Evolutionary conservation across 1,140 invertebrate genomes (phyloP).

Genomic region (Meloidogyne hapla): DNA sequence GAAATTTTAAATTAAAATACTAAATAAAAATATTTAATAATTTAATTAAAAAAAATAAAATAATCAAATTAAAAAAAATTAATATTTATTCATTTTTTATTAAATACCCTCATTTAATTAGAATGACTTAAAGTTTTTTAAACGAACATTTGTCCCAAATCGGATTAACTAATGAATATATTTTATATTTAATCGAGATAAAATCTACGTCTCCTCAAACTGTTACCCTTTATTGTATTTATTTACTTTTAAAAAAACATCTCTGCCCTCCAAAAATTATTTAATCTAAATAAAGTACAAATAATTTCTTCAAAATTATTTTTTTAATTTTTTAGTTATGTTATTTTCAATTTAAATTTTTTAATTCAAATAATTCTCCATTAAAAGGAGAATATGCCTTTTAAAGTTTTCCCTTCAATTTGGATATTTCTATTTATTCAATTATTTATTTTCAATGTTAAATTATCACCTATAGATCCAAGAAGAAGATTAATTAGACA

Average conservation of each 20-base stretch:
- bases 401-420: neutral
- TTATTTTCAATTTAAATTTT: neutral
- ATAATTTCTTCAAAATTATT: neutral
- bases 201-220: too few species aligned
- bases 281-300: slow-evolving; percentile 2
- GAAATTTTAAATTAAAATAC: too few species aligned
- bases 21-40: too few species aligned
- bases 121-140: neutral
- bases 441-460: neutral
- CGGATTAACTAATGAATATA: neutral
- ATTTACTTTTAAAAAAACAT: neutral
- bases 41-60: neutral
- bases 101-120: neutral
- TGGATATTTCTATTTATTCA: neutral
- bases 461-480: neutral
- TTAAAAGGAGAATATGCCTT: neutral
- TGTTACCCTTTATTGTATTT: neutral
- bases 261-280: neutral
- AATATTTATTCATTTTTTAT: neutral
- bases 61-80: neutral
- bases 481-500: neutral
- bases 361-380: neutral
- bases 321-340: neutral
- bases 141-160: neutral
- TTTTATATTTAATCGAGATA: neutral